A percentile compares a stretch with the other conserved stretches of the same genome.
Evolutionary conservation across 2,113 vertebrate genomes (phyloP).

Genomic region (Hepsetus odoe): DNA sequence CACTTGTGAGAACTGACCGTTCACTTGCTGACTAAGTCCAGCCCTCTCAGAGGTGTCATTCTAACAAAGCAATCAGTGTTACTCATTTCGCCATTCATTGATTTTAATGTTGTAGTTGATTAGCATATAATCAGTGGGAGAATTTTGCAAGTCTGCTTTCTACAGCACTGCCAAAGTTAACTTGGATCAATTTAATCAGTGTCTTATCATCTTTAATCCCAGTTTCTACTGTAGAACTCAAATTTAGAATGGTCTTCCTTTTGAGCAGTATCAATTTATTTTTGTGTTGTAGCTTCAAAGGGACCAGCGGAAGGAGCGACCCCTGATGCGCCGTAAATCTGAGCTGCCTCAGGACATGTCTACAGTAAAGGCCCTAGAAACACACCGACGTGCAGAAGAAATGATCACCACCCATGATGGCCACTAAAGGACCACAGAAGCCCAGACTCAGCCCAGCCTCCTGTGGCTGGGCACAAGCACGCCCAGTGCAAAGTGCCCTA

Average conservation of each 20-base stretch:
- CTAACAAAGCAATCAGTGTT: no score
- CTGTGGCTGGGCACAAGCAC: conserved; percentile 37
- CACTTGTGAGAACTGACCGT: no score
- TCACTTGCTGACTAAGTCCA: no score
- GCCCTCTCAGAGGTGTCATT: no score
- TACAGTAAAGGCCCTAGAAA: conserved; percentile 94
- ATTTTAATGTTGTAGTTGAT: no score
- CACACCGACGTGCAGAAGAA: conserved; percentile 90
- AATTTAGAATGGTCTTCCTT: no score
- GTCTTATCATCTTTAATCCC: background rate
- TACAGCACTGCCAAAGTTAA: no score
- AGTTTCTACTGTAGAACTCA: background rate
- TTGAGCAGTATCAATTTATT: background rate
- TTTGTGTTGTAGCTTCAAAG: conserved; percentile 78
- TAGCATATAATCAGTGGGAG: no score
- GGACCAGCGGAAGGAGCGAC: conserved; percentile 89
- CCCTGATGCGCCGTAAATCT: conserved; percentile 91
- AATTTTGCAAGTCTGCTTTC: no score
- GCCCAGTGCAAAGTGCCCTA: conserved; percentile 42
- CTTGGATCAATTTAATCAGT: background rate
- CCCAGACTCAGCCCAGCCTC: conserved; percentile 53
- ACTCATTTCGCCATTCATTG: no score
- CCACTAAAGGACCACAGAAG: conserved; percentile 78
- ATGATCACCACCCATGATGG: conserved; percentile 87
- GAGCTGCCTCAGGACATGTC: conserved; percentile 96